Evolutionary conservation across 2,888 invertebrate species (phyloP), one percentile per base, ranked within the genome.

Genomic region (Chrysomela aeneicollis): DNA sequence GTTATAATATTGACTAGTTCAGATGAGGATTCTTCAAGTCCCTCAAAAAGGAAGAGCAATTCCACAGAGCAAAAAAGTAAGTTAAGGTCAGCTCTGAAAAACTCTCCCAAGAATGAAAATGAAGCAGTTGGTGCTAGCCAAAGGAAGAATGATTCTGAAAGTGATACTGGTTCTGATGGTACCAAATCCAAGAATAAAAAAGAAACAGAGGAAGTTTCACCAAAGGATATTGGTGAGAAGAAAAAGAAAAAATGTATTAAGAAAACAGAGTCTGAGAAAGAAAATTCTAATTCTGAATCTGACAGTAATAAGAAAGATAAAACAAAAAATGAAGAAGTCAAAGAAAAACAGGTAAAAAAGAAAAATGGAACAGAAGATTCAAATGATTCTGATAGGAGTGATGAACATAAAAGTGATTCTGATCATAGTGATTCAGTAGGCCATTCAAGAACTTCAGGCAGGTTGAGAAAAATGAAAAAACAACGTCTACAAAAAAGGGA

Each of bases 1-100:
- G 70, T 81, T 54, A 77, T 80, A 57, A 72, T 80, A 46, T 71
- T 79, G 63, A 76, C 76, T 0, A 79, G 78, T 72, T 81, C 81
- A 2, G 81, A 81, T 66, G 77, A 78, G 22, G 80, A 79, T 49
- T 55, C 55, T 22, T 15, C 19, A 42, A 54, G 32, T 1, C 62
- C 54, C 49, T 62, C 19, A 66, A 71, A 55, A 53, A 61, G 35
- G 52, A 54, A 54, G 26, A 59, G 18, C 53, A 47, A 49, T 32
- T 55, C 55, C 8, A 19, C 55, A 55, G 65, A 63, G 42, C 49
- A 51, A 9, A 50, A 51, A 46, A 26, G 52, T 42, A 49, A 60
- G 17, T 55, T 67, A 49, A 71, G 63, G 58, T 61, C 64, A 12
- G 54, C 60, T 15, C 37, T 67, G 18, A 61, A 66, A 63, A 58